Conservation (phyloP, 1,140 invertebrate genomes). For the Cherax quadricarinatus region DNA sequence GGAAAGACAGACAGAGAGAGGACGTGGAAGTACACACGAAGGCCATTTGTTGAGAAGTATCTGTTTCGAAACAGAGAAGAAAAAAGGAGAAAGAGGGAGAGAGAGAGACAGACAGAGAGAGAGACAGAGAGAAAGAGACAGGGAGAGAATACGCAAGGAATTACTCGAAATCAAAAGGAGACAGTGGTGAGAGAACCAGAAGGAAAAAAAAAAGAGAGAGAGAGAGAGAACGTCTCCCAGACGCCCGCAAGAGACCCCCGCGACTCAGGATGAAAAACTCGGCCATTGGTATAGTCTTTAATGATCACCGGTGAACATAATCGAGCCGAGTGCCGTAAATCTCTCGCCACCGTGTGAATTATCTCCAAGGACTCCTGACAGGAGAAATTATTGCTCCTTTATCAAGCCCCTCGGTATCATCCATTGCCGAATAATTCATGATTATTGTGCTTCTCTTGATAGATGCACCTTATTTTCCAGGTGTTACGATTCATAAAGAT, state of each 20-base stretch:
- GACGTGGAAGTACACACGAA: too few species aligned
- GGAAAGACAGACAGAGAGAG: too few species aligned
- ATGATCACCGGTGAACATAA: conserved; percentile 41
- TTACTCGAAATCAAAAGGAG: too few species aligned
- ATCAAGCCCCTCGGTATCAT: conserved; percentile 49
- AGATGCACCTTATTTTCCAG: conserved; percentile 35
- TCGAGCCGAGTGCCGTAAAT: conserved; percentile 47
- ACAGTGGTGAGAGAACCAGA: too few species aligned
- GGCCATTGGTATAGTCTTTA: conserved; percentile 29
- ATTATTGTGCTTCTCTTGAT: conserved; percentile 44
- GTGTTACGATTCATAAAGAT: conserved; percentile 22
- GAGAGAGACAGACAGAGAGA: too few species aligned
- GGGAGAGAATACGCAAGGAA: too few species aligned
- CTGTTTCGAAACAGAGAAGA: too few species aligned
- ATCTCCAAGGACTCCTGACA: conserved; percentile 46
- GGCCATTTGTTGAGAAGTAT: too few species aligned
- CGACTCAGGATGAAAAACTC: not conserved
- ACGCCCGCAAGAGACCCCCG: too few species aligned
- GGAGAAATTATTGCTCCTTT: conserved; percentile 46
- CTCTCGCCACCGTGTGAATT: conserved; percentile 49
- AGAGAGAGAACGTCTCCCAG: not conserved
- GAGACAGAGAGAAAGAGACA: too few species aligned
- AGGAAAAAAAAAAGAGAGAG: too few species aligned
- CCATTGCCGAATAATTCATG: conserved; percentile 44
- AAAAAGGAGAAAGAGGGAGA: too few species aligned